Evolutionary conservation across 1,140 invertebrate genomes (phyloP).

Genomic region (Medauroidea extradentata): DNA sequence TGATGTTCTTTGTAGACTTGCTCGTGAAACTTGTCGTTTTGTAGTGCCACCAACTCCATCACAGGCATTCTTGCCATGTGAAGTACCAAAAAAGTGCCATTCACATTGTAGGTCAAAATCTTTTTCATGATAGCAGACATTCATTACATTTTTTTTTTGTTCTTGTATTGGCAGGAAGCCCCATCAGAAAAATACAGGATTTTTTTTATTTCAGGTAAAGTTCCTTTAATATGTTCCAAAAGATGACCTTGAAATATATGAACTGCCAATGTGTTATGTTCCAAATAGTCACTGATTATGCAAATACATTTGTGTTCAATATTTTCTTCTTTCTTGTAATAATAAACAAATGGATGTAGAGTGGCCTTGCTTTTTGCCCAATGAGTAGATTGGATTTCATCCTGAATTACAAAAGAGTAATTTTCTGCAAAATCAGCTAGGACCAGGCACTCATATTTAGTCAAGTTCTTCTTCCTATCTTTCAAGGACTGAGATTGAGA

Average conservation of each 20-base stretch:
- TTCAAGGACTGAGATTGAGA: background rate
- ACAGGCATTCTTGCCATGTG: constrained; percentile 33
- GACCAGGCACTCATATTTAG: constrained; percentile 4
- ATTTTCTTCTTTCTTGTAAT: constrained; percentile 13
- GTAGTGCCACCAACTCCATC: constrained; percentile 29
- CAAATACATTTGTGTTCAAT: background rate
- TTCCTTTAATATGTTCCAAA: constrained; percentile 1
- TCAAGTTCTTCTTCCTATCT: constrained; percentile 10
- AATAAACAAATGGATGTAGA: constrained; percentile 19
- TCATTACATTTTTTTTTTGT: constrained; percentile 29
- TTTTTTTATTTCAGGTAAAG: constrained; percentile 5
- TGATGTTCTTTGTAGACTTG: constrained; percentile 4
- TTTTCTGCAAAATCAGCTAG: constrained; percentile 24
- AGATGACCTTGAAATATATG: constrained; percentile 5
- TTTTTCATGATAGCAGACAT: constrained; percentile 28
- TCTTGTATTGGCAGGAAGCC: constrained; percentile 34
- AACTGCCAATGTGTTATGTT: constrained; percentile 11
- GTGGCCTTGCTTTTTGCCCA: constrained; percentile 20
- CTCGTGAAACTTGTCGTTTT: constrained; percentile 14
- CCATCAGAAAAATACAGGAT: constrained; percentile 36
- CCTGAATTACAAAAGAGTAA: constrained; percentile 22
- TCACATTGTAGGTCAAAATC: constrained; percentile 30
- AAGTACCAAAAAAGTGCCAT: constrained; percentile 33
- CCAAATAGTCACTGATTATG: constrained; percentile 9
- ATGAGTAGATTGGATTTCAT: constrained; percentile 20